Conservation (phyloP, 2,888 invertebrate genomes). For the Nipponacmea schrenckii region DNA sequence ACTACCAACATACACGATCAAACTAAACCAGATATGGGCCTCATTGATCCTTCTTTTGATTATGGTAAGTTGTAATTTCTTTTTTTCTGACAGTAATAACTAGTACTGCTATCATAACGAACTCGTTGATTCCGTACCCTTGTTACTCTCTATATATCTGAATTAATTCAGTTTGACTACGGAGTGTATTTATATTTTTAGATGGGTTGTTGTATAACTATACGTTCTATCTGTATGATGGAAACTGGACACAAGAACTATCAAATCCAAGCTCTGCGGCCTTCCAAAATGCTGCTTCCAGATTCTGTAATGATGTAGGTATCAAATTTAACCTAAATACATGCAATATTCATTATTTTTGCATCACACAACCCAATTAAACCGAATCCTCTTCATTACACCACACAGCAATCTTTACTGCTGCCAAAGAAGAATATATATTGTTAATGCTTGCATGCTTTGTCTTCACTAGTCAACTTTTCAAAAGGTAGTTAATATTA, state of each 20-base stretch:
- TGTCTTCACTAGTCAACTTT: no score
- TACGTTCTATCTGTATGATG: conserved; percentile 23
- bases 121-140: no score
- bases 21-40: neutral
- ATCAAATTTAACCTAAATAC: no score
- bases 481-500: no score
- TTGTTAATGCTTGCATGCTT: no score
- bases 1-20: conserved; percentile 18
- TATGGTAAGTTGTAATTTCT: conserved; percentile 20
- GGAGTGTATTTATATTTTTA: conserved; percentile 1
- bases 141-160: no score
- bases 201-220: conserved; percentile 32
- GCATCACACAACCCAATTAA: no score
- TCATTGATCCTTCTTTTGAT: conserved; percentile 16
- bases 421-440: neutral
- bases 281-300: conserved; percentile 22
- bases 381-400: no score
- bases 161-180: no score
- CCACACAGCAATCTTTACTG: conserved; percentile 3
- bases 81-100: no score
- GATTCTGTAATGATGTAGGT: conserved; percentile 41
- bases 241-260: conserved; percentile 28
- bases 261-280: conserved; percentile 24
- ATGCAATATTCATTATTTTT: no score
- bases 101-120: no score